These are phyloP conservation scores for Isotomurus palustris DNA, from an alignment of 2,888 invertebrate species.

Conservation along the genomic window DNA sequence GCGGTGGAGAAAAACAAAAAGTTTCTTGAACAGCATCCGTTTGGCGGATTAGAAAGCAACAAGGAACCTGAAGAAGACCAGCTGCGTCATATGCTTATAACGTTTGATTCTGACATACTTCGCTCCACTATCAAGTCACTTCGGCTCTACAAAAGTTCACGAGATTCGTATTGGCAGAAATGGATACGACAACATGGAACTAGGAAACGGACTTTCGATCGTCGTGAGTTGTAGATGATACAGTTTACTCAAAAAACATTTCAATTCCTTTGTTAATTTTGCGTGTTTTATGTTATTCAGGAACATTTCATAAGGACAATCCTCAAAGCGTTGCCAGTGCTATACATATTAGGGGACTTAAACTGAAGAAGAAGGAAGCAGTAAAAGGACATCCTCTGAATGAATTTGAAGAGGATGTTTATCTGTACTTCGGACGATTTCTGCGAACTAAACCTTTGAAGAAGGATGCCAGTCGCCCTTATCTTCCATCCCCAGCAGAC, in stretches of 20 bases:
- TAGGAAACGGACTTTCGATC: slow-evolving; percentile 38
- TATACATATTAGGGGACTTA: slow-evolving; percentile 35
- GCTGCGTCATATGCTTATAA: slow-evolving; percentile 38
- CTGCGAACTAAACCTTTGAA: slow-evolving; percentile 36
- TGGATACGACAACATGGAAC: slow-evolving; percentile 31
- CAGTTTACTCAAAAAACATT: background rate
- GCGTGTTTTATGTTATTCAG: slow-evolving; percentile 11
- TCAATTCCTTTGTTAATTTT: background rate
- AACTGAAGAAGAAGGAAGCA: slow-evolving; percentile 20
- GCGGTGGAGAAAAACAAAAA: too few relatives aligned
- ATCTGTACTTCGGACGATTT: slow-evolving; percentile 36
- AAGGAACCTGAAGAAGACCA: slow-evolving; percentile 27
- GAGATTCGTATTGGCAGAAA: slow-evolving; percentile 33
- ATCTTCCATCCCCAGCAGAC: slow-evolving; percentile 24
- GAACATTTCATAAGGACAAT: slow-evolving; percentile 39
- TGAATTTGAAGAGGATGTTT: slow-evolving; percentile 38
- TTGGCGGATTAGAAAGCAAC: slow-evolving; percentile 25
- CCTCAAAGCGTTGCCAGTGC: slow-evolving; percentile 45
- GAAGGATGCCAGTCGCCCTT: slow-evolving; percentile 13
- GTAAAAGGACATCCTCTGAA: slow-evolving; percentile 18
- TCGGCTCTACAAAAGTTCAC: slow-evolving; percentile 20
- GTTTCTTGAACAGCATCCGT: slow-evolving; percentile 15
- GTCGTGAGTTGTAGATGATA: slow-evolving; percentile 26
- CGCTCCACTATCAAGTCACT: slow-evolving; percentile 22
- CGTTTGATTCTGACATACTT: slow-evolving; percentile 32